Evolutionary conservation across 2,113 vertebrate species (phyloP), one percentile per base, ranked within the genome.

Genomic region (Saccopteryx leptura): DNA sequence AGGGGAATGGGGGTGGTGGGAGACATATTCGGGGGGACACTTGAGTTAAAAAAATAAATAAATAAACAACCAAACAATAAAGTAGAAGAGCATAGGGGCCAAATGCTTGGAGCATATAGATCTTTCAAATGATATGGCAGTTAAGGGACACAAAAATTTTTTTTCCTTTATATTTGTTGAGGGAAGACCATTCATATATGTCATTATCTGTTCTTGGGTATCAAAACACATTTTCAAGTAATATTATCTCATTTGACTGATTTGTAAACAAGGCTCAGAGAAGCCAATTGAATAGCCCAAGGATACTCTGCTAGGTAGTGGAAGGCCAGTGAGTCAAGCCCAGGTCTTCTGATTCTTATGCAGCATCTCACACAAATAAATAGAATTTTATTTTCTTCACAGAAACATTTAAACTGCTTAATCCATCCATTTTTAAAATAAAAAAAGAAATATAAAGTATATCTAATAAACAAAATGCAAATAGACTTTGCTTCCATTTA

Each of bases 361-460:
- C 60, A 66, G 46, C 6, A 68, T 93, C 72, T 82, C 39, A 68
- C 46, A 86, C 39, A 88, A 75, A 78, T 79, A 85, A 83, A 68
- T 33, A 81, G 31, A 50, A 66, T 28, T 88, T 58, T 69, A 28
- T 76, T 68, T 89, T 88, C 10, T 7, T 23, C 61, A 86, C 23
- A 23, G 46, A 76, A 75, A 58, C 26, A 84, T 92, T 80, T 87
- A n/a, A 93, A 92, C 80, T 85, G 63, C 52, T 96, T 74, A 91
- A 68, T 60, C 63, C 12, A 65, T 26, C 17, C 5, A 92, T 48
- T 86, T 95, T 50, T 69, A 92, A 88, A 81, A 31, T 72, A 63
- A 90, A 65, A 15, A 90, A 61, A 86, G 54, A 82, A 95, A 91
- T 91, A 54, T 60, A 81, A 90, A 89, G 75, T 75, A 33, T 87